Base-by-base conservation (phyloP, 2,113 vertebrate genomes). In the Archocentrus centrarchus region DNA sequence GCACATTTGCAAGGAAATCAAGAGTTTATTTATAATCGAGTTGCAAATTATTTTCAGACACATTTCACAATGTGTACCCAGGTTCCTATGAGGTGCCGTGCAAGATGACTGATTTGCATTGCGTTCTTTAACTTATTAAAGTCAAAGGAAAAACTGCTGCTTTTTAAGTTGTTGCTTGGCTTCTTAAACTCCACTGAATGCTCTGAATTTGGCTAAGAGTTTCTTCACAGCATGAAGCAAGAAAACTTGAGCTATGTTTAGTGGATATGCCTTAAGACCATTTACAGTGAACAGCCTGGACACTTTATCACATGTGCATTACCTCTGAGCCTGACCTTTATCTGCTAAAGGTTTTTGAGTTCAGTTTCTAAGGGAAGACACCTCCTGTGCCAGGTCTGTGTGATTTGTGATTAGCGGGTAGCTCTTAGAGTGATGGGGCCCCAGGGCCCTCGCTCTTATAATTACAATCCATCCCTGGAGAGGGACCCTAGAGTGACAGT, bases 391-490 rank as follows among this genome's bases (percentile, higher is more conserved):
- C 79, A 87, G 88, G 91, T 63, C 82, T 89, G 91, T 93, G 88
- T 94, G 93, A 91, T 94, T 95, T 95, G 94, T 94, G 95, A 96
- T 96, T 95, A 95, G 95, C 85, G 91, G 94, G 94, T 92, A 93
- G 94, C 94, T 95, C 91, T 87, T 47, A 75, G 83, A 94, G 92
- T 63, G 66, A 93, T 84, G 85, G 92, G 92, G 93, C 94, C 94
- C 92, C 79, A 77, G 94, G 96, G 92, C 91, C 91, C 80, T 88
- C 86, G 61, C 86, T 93, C 88, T 94, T 91, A 93, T 96, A 96
- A 96, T 96, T 96, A 95, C 91, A 86, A 94, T 92, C 86, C 59
- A 89, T 96, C 95, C 93, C 95, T 79, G 57, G 94, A 93, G 95
- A 95, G 44, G 81, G 83, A 93, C 94, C 94, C 94, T 66, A 58